phyloP scores from a whole-genome alignment of 2,888 invertebrate genomes.

The Ramazzottius varieornatus region DNA sequence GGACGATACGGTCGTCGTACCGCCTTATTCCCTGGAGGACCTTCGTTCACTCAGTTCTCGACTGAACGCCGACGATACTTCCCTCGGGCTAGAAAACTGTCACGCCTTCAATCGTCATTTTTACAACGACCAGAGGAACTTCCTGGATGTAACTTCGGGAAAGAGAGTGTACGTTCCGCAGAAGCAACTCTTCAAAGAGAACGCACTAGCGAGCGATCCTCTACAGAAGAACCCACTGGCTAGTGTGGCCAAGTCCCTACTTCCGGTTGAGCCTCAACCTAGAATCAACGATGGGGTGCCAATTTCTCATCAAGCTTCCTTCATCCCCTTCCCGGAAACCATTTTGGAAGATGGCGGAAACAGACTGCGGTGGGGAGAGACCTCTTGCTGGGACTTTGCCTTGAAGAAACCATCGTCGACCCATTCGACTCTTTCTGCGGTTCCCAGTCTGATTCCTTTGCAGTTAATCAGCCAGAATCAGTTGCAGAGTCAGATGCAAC shows the following conservation, averaged over 20 bases:
- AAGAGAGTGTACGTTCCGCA: not conserved
- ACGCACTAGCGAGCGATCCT: not conserved
- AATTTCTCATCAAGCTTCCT: not conserved
- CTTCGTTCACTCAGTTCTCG: not conserved
- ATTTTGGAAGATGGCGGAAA: not conserved
- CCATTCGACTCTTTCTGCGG: too few relatives aligned
- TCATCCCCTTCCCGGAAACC: not conserved
- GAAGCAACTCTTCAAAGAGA: not conserved
- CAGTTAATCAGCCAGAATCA: too few relatives aligned
- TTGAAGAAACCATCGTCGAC: not conserved
- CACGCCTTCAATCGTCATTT: not conserved
- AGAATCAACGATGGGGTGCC: not conserved
- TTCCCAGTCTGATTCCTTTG: too few relatives aligned
- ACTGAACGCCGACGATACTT: not conserved
- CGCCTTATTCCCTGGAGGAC: not conserved
- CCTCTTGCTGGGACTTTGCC: not conserved
- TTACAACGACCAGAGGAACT: not conserved
- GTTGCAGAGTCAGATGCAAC: too few relatives aligned
- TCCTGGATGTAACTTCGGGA: not conserved
- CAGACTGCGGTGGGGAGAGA: not conserved
- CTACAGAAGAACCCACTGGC: not conserved
- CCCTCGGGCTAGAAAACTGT: not conserved
- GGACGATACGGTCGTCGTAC: not conserved
- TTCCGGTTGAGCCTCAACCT: not conserved
- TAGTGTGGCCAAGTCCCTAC: not conserved